Evolutionary conservation across 2,113 vertebrate species (phyloP).

Genomic region (Pachycephala philippinensis): DNA sequence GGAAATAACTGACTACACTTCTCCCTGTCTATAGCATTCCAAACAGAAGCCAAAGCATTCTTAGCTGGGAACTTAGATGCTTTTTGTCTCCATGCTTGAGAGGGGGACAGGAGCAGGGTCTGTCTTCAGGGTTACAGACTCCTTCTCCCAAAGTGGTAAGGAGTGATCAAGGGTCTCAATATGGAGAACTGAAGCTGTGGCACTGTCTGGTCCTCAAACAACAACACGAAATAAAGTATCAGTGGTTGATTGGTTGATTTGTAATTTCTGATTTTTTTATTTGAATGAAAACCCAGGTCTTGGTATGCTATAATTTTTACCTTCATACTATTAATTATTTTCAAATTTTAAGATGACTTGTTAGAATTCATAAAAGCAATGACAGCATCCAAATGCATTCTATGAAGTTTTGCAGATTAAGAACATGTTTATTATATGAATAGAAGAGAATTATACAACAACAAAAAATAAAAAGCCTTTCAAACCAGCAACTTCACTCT

Average conservation of each 20-base stretch:
- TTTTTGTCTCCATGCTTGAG: rapidly evolving
- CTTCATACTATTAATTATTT: not conserved
- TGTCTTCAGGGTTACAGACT: not conserved
- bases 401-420: not conserved
- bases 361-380: not conserved
- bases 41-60: not conserved
- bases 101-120: rapidly evolving
- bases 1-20: not conserved
- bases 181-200: not conserved
- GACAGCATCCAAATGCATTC: not conserved
- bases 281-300: not conserved
- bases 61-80: not conserved
- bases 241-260: not conserved
- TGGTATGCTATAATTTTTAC: not conserved
- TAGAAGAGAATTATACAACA: not conserved
- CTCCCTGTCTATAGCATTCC: not conserved
- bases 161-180: not conserved
- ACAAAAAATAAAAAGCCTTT: not conserved
- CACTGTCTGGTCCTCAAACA: not conserved
- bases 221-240: not conserved
- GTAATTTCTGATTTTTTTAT: rapidly evolving
- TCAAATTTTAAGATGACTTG: not conserved
- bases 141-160: not conserved
- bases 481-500: not conserved
- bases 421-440: not conserved